Evolutionary conservation across 2,888 invertebrate genomes (phyloP).

Genomic region (Parochlus steinenii): DNA sequence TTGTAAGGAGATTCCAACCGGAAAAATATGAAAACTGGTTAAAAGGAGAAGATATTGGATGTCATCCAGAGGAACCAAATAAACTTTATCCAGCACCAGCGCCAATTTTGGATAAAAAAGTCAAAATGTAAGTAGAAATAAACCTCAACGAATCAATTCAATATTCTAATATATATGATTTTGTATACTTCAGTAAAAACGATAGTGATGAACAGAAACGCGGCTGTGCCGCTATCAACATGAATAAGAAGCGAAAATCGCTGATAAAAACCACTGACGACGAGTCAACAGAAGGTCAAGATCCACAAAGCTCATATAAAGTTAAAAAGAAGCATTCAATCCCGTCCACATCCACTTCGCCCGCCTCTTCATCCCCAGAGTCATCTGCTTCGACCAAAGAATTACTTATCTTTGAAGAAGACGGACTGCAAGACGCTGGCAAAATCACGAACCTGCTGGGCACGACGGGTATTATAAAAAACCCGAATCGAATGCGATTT

Average conservation of each 20-base stretch:
- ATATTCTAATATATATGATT: not conserved
- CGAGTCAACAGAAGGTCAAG: constrained; percentile 1
- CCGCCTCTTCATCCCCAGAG: not conserved
- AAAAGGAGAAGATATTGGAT: constrained; percentile 73
- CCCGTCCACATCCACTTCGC: constrained; percentile 4
- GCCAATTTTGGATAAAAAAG: constrained; percentile 9
- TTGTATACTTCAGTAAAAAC: not conserved
- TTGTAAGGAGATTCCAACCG: constrained; percentile 85
- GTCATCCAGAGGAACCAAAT: constrained; percentile 79
- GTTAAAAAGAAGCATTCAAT: constrained; percentile 9
- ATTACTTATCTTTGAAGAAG: not conserved
- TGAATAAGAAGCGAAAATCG: constrained; percentile 9
- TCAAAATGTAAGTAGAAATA: constrained; percentile 11
- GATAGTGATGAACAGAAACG: constrained; percentile 10
- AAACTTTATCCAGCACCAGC: constrained; percentile 15
- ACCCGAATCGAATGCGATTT: constrained; percentile 10
- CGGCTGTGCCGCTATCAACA: constrained; percentile 11
- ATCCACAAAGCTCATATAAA: constrained; percentile 1
- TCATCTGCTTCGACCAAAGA: constrained; percentile 5
- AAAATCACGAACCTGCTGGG: constrained; percentile 6
- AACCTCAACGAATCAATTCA: too few relatives aligned
- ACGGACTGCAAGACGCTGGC: constrained; percentile 7
- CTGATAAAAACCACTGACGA: constrained; percentile 2
- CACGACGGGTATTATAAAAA: constrained; percentile 10
- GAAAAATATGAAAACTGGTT: constrained; percentile 82